Evolutionary conservation across 1,140 invertebrate genomes (phyloP).

Genomic region (Diorhabda elongata): DNA sequence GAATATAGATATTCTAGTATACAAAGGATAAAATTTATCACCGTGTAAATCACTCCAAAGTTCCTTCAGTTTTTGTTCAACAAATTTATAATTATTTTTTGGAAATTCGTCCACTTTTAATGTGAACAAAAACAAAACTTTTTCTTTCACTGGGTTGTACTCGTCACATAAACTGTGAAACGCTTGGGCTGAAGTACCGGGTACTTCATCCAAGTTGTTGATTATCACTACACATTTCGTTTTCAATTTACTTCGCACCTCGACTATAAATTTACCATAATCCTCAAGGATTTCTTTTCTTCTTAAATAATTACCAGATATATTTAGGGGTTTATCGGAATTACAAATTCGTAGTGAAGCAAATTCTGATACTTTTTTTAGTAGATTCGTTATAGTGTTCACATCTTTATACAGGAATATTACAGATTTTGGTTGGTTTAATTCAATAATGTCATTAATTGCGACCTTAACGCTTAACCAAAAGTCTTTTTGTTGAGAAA

Average conservation of each 20-base stretch:
- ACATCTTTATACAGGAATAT: conserved; percentile 35
- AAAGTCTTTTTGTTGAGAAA: conserved; percentile 27
- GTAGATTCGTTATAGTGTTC: conserved; percentile 26
- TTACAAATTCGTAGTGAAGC: conserved; percentile 29
- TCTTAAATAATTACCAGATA: conserved; percentile 28
- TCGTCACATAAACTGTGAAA: conserved; percentile 56
- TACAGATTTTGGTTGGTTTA: conserved; percentile 32
- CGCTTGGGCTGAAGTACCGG: conserved; percentile 49
- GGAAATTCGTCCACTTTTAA: conserved; percentile 38
- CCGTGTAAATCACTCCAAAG: conserved; percentile 35
- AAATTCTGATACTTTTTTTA: conserved; percentile 24
- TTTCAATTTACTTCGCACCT: conserved; percentile 39
- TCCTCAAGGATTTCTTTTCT: conserved; percentile 35
- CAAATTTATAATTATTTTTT: conserved; percentile 18
- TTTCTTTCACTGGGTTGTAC: conserved; percentile 49
- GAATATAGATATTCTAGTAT: conserved; percentile 37
- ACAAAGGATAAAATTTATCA: conserved; percentile 39
- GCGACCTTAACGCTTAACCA: conserved; percentile 30
- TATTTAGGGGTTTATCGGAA: conserved; percentile 26
- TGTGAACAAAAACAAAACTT: conserved; percentile 53
- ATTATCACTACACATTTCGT: conserved; percentile 46
- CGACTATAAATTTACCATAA: conserved; percentile 47
- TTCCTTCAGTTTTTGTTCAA: conserved; percentile 28
- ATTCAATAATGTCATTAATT: conserved; percentile 27
- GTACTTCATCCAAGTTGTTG: conserved; percentile 48